Evolutionary conservation across 2,797 vertebrate species (phyloP).

Genomic region (Anas bernieri): DNA sequence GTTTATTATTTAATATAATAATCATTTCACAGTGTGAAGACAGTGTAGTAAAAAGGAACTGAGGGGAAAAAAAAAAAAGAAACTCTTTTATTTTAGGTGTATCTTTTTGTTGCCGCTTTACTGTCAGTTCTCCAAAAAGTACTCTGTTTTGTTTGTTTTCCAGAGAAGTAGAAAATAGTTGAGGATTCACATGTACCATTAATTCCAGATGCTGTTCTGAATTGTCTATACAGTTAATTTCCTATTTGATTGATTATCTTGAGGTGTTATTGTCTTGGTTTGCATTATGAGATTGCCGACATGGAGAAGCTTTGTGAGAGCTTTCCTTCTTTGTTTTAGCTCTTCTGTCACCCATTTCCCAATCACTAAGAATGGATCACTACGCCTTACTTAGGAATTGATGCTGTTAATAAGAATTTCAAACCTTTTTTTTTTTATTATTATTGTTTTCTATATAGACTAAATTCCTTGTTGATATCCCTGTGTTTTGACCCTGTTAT

Average conservation of each 20-base stretch:
- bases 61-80: not conserved
- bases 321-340: not conserved
- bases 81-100: not conserved
- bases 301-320: not conserved
- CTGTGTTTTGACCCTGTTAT: slow-evolving; percentile 21
- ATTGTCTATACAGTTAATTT: not conserved
- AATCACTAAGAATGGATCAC: not conserved
- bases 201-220: not conserved
- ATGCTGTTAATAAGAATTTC: not conserved
- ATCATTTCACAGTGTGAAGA: not conserved
- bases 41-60: not conserved
- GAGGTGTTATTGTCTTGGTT: not conserved
- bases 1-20: not conserved
- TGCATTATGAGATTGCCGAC: not conserved
- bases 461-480: not conserved
- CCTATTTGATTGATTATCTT: not conserved
- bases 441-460: not conserved
- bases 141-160: not conserved
- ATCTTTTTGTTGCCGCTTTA: not conserved
- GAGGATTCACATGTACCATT: not conserved
- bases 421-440: not conserved
- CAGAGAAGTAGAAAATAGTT: not conserved
- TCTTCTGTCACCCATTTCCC: not conserved
- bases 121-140: not conserved
- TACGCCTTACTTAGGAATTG: not conserved